These are phyloP conservation scores for Achatina immaculata DNA, from an alignment of 1,140 invertebrate species.

Conservation along the genomic window DNA sequence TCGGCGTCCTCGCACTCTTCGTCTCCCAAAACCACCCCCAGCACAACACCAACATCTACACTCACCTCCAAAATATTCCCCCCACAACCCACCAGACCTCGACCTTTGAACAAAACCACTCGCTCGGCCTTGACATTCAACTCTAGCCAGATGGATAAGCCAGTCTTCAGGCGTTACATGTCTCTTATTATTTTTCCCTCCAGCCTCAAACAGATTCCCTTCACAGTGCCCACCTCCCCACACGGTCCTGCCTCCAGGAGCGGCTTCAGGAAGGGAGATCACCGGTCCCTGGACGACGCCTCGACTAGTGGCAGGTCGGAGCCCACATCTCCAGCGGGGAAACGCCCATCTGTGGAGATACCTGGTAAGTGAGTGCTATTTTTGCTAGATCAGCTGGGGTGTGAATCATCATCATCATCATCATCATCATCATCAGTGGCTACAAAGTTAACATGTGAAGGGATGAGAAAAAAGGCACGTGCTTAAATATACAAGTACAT, in stretches of 20 bases:
- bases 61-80: background rate
- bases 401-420: too few relatives aligned
- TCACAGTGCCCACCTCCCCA: slow-evolving; percentile 57
- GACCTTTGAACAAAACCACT: background rate
- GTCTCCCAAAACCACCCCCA: background rate
- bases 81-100: background rate
- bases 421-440: too few relatives aligned
- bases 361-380: slow-evolving; percentile 56
- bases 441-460: too few relatives aligned
- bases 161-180: slow-evolving; percentile 51
- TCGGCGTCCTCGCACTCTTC: background rate
- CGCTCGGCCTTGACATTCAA: slow-evolving; percentile 6
- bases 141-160: slow-evolving; percentile 22
- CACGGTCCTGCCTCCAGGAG: slow-evolving; percentile 28
- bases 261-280: slow-evolving; percentile 43
- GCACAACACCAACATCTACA: background rate
- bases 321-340: slow-evolving; percentile 57
- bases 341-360: slow-evolving; percentile 65
- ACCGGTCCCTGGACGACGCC: slow-evolving; percentile 44
- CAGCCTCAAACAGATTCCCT: slow-evolving; percentile 66
- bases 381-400: too few relatives aligned
- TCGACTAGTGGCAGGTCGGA: slow-evolving; percentile 51
- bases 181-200: slow-evolving; percentile 62
- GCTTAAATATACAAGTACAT: too few relatives aligned
- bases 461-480: too few relatives aligned